Conservation (phyloP, 2,797 vertebrate genomes). For the Pogoniulus pusillus region DNA sequence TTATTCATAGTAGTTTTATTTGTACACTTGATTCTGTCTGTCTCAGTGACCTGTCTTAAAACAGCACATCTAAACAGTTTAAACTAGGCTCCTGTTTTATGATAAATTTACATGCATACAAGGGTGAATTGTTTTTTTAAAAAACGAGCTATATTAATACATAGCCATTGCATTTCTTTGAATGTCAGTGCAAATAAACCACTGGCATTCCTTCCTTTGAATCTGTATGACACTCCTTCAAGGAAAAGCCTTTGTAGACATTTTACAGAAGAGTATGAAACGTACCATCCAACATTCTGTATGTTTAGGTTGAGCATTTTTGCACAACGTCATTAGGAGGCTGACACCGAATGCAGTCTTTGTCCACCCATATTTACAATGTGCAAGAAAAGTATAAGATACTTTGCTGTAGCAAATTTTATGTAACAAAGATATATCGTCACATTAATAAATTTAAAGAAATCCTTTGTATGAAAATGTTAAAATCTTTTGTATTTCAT, state of each 20-base stretch:
- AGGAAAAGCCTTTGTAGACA: constrained; percentile 77
- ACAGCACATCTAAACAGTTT: constrained; percentile 88
- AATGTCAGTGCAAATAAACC: constrained; percentile 73
- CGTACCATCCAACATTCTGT: constrained; percentile 80
- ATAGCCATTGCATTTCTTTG: constrained; percentile 71
- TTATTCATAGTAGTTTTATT: constrained; percentile 84
- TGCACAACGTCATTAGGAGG: constrained; percentile 86
- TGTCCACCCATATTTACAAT: constrained; percentile 85
- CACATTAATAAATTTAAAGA: constrained; percentile 90
- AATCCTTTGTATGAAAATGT: constrained; percentile 89
- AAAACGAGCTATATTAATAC: constrained; percentile 70
- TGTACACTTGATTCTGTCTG: constrained; percentile 81
- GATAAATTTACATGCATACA: constrained; percentile 71
- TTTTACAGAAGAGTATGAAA: constrained; percentile 77
- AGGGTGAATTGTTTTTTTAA: constrained; percentile 68
- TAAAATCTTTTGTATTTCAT: constrained; percentile 80
- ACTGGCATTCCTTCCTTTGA: constrained; percentile 77
- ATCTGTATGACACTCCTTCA: constrained; percentile 75
- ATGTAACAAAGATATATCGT: constrained; percentile 90
- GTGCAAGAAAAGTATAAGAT: constrained; percentile 89
- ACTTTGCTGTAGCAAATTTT: constrained; percentile 96
- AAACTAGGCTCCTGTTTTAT: constrained; percentile 76
- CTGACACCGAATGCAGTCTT: constrained; percentile 79
- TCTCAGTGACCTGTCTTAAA: constrained; percentile 81
- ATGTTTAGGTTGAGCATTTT: constrained; percentile 86